Base-by-base conservation (phyloP, 2,113 vertebrate species). In the Vulpes vulpes region DNA sequence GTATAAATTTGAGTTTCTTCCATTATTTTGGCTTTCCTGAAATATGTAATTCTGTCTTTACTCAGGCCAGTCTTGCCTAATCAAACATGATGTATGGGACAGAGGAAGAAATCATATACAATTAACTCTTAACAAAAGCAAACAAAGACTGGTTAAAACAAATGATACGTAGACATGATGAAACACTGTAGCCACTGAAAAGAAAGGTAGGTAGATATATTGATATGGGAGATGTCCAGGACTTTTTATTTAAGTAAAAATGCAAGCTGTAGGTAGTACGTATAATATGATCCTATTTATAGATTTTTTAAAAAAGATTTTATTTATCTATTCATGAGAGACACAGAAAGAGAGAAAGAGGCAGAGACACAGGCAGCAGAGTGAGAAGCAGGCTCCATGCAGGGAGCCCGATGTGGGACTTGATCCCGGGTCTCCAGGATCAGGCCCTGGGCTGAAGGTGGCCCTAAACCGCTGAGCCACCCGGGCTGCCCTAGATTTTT, bases 21-120 rank as follows among this genome's bases (percentile, higher is more conserved):
- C 38, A 86, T 86, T 84, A 84, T 95, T 97, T 95, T 97, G 69
- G 11, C 38, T 81, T 93, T 95, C 20, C 53, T 95, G 10, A 64
- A 88, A 62, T 91, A 80, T 80, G 14, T 91, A 90, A 90, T 96
- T 92, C 57, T 80, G 1, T 88, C 69, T 95, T 84, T 82, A 78
- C n/a, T 96, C 30, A 89, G n/a, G 23, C 64, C 89, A 65, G 3
- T 51, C 27, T 95, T 86, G 62, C 7, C 51, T 6, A 74, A 76
- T 94, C 27, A 88, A 86, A 95, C 92, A 59, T 78, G 64, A 55
- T 74, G 2, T 95, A 32, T 62, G 80, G 35, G n/a, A 69, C 67
- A 85, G 9, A 60, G 78, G 84, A 94, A 93, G 32, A 94, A 95
- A 78, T 81, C 32, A 59, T 69, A 53, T n/a, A 79, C 5, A 88